Evolutionary conservation across 92 coral and sea anemone species (phyloP).

Genomic region (Galaxea fascicularis): DNA sequence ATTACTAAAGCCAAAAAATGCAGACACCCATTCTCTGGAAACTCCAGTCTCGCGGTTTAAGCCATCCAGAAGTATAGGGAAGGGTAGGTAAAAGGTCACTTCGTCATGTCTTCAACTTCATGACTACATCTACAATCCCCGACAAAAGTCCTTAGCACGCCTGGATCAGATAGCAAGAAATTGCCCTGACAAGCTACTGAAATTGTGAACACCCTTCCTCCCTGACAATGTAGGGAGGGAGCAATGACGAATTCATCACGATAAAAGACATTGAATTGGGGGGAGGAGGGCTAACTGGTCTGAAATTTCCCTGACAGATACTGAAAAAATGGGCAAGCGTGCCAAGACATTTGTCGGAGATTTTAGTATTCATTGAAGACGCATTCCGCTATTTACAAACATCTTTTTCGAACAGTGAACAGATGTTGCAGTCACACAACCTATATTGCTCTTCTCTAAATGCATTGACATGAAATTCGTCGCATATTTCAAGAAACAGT

Average conservation of each 20-base stretch:
- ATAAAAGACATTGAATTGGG: neutral
- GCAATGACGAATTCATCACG: neutral
- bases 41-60: no score
- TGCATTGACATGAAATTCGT: no score
- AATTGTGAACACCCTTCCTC: neutral
- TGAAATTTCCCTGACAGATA: neutral
- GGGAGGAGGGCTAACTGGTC: neutral
- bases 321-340: neutral
- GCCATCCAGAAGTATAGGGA: no score
- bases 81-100: no score
- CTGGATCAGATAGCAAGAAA: neutral
- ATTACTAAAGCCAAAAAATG: no score
- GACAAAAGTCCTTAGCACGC: neutral
- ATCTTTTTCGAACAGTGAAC: no score
- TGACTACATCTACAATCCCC: neutral
- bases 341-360: slow-evolving; percentile 20
- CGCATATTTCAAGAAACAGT: no score
- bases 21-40: no score
- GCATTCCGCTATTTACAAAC: neutral
- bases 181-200: neutral
- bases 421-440: no score
- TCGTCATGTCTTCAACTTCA: no score
- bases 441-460: no score
- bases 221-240: neutral
- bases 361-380: neutral